Evolutionary conservation across 2,888 invertebrate species (phyloP), one percentile per base, ranked within the genome.

Genomic region (Druceiella hillmani): DNA sequence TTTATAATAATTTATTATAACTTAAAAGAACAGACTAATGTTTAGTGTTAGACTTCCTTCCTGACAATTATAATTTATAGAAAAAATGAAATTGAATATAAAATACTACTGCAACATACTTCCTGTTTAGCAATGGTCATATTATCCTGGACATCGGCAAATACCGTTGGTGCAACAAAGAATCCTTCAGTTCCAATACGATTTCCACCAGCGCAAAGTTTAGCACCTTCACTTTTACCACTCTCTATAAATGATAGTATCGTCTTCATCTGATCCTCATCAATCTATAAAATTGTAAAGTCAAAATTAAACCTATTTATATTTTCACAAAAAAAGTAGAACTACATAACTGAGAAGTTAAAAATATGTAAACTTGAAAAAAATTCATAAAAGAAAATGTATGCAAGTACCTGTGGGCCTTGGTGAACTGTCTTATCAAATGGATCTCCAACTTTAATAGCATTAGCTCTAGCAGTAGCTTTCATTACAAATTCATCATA

Each of bases 351-450:
- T n/a, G n/a, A n/a, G n/a, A n/a, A n/a, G n/a, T n/a, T n/a, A n/a
- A n/a, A n/a, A n/a, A n/a, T n/a, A n/a, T n/a, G n/a, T n/a, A n/a
- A n/a, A n/a, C n/a, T n/a, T n/a, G n/a, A n/a, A n/a, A n/a, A n/a
- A n/a, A n/a, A n/a, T n/a, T n/a, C n/a, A n/a, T n/a, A n/a, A n/a
- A n/a, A n/a, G n/a, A n/a, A n/a, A n/a, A n/a, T n/a, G n/a, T n/a
- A n/a, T n/a, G n/a, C n/a, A n/a, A n/a, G n/a, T 55, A 73, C 78
- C 72, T 88, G 87, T 3, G 90, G 88, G 5, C 90, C 90, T 57
- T 87, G 86, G 51, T 87, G 82, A 2, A 78, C 79, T 27, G 70
- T 69, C 2, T 66, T 47, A 50, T 87, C 80, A 58, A 87, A 91
- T 2, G 90, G 90, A 67, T 90, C 74, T 38, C 91, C 91, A 32